Conservation (phyloP, 2,797 vertebrate genomes). For the Pygocentrus nattereri region DNA sequence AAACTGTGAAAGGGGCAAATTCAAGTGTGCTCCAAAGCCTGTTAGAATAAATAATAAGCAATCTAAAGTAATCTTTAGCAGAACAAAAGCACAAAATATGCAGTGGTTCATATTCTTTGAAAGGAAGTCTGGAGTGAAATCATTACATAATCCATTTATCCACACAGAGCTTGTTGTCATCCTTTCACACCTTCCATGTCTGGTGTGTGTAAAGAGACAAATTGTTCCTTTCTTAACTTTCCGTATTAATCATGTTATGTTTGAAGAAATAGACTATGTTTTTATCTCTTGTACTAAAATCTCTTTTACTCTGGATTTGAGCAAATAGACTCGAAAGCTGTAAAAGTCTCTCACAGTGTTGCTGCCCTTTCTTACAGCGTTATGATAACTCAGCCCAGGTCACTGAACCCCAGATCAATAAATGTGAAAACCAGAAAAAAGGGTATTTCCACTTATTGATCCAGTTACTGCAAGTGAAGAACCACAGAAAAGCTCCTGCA, state of each 20-base stretch:
- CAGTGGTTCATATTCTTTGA: no score
- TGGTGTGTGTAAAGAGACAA: neutral
- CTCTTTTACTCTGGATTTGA: neutral
- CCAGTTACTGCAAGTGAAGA: neutral
- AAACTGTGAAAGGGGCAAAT: neutral
- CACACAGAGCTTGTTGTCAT: neutral
- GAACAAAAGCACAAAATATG: neutral
- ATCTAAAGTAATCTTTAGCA: neutral
- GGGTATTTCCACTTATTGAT: neutral
- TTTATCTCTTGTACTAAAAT: constrained; percentile 3
- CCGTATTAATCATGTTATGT: constrained; percentile 1
- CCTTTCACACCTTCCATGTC: neutral
- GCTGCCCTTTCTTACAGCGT: neutral
- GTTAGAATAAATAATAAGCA: no score
- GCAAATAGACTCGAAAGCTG: neutral
- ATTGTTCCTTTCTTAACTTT: constrained; percentile 7
- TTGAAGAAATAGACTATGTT: neutral
- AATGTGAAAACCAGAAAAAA: constrained; percentile 9
- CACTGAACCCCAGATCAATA: constrained; percentile 24
- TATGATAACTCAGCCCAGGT: constrained; percentile 5
- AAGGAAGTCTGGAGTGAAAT: no score
- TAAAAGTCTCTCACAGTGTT: neutral
- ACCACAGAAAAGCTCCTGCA: constrained; percentile 10
- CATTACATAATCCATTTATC: neutral
- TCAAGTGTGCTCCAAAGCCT: no score